Evolutionary conservation across 2,888 invertebrate genomes (phyloP).

Genomic region (Agrilus mali): DNA sequence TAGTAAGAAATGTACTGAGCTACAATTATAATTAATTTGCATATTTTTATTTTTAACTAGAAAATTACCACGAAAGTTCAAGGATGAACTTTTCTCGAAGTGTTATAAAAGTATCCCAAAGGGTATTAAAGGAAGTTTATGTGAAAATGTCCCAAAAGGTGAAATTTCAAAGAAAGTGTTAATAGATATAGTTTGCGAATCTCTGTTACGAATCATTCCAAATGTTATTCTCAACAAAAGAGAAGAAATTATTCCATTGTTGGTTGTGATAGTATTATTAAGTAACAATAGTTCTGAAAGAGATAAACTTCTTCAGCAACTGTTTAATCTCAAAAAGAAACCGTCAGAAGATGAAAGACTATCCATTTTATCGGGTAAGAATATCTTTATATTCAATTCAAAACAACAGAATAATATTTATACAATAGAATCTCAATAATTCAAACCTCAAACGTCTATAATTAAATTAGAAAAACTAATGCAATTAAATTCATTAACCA

Average conservation of each 20-base stretch:
- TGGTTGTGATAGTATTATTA: slow-evolving; percentile 47
- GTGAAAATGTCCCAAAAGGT: slow-evolving; percentile 30
- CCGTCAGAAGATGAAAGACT: slow-evolving; percentile 53
- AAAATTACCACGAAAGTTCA: slow-evolving; percentile 38
- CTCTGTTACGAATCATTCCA: slow-evolving; percentile 50
- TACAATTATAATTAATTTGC: too few relatives aligned
- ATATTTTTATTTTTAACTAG: slow-evolving; percentile 22
- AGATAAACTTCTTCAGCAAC: slow-evolving; percentile 49
- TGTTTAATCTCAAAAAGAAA: slow-evolving; percentile 59
- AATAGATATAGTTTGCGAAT: slow-evolving; percentile 40
- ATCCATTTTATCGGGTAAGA: slow-evolving; percentile 40
- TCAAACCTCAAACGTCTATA: too few relatives aligned
- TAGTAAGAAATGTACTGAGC: too few relatives aligned
- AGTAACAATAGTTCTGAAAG: slow-evolving; percentile 44
- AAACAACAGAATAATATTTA: neutral
- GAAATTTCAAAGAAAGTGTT: slow-evolving; percentile 31
- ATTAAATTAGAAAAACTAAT: too few relatives aligned
- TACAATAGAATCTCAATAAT: neutral
- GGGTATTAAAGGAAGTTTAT: slow-evolving; percentile 25
- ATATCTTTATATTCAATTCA: neutral
- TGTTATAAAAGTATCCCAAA: slow-evolving; percentile 34
- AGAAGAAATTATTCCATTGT: slow-evolving; percentile 54
- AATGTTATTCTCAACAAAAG: slow-evolving; percentile 55
- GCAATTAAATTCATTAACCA: too few relatives aligned
- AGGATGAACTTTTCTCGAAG: slow-evolving; percentile 38